Evolutionary conservation across 2,888 invertebrate species (phyloP).

Genomic region (Idaea biselata): DNA sequence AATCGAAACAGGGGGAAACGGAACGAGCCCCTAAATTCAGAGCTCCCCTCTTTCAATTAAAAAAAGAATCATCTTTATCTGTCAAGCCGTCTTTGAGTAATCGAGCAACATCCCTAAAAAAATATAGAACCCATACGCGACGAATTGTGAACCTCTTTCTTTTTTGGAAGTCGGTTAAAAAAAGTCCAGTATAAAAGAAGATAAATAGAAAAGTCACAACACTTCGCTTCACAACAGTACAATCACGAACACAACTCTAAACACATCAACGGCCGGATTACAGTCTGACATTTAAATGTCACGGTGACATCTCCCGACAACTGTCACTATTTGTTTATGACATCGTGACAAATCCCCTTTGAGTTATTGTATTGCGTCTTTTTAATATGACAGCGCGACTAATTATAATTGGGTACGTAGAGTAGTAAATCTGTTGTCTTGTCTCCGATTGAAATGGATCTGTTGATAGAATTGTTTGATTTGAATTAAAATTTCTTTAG

Average conservation of each 20-base stretch:
- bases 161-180: no score
- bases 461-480: neutral
- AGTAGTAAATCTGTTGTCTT: constrained; percentile 21
- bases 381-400: constrained; percentile 14
- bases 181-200: no score
- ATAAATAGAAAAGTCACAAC: neutral
- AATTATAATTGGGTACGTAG: constrained; percentile 22
- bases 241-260: neutral
- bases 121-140: no score
- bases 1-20: no score
- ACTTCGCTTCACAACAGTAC: neutral
- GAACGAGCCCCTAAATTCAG: no score
- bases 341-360: constrained; percentile 27
- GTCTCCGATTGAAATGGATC: constrained; percentile 13
- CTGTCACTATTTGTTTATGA: constrained; percentile 27
- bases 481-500: neutral
- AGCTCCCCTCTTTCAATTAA: no score
- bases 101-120: no score
- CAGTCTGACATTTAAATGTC: constrained; percentile 33
- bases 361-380: constrained; percentile 17
- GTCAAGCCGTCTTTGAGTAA: no score
- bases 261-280: constrained; percentile 10
- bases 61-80: no score
- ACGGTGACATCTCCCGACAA: constrained; percentile 31
- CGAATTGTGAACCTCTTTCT: no score